A percentile compares a stretch with the other conserved stretches of the same genome.
These are phyloP conservation scores for Chiridota heheva DNA, from an alignment of 35 echinoderm and acorn worm species.

Conservation along the genomic window DNA sequence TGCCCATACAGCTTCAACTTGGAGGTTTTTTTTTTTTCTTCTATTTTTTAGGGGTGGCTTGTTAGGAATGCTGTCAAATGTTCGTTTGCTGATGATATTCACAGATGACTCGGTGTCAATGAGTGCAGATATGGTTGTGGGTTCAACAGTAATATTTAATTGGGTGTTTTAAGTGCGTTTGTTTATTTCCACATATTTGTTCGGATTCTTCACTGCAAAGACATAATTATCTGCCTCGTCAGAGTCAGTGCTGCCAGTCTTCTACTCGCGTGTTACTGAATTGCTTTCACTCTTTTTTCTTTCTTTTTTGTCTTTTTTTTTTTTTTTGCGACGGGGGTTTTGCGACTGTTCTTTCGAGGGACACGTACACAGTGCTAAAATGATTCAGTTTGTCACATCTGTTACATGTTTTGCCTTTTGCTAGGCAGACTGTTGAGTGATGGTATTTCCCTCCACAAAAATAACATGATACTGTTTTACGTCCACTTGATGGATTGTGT, in stretches of 20 bases:
- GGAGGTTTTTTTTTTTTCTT: background rate
- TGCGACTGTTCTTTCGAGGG: background rate
- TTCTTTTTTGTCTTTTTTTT: too few species aligned
- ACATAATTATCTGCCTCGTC: background rate
- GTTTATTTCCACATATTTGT: background rate
- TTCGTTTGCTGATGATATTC: background rate
- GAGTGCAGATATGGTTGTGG: too few species aligned
- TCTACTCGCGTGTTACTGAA: background rate
- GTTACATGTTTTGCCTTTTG: conserved; percentile 15
- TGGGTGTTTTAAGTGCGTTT: background rate
- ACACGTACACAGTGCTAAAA: background rate
- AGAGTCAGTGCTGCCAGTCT: conserved; percentile 1
- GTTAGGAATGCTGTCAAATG: background rate
- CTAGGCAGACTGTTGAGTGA: conserved; percentile 12
- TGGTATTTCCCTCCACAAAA: background rate
- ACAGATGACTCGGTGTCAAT: background rate
- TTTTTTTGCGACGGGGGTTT: too few species aligned
- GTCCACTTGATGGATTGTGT: background rate
- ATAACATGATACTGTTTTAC: background rate
- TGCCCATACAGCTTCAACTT: background rate
- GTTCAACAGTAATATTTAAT: background rate
- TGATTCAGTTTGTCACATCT: conserved; percentile 12
- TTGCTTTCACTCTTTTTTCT: background rate
- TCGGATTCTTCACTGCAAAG: background rate
- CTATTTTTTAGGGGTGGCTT: background rate